Evolutionary conservation across 2,888 invertebrate species (phyloP).

Genomic region (Orchestes rusci): DNA sequence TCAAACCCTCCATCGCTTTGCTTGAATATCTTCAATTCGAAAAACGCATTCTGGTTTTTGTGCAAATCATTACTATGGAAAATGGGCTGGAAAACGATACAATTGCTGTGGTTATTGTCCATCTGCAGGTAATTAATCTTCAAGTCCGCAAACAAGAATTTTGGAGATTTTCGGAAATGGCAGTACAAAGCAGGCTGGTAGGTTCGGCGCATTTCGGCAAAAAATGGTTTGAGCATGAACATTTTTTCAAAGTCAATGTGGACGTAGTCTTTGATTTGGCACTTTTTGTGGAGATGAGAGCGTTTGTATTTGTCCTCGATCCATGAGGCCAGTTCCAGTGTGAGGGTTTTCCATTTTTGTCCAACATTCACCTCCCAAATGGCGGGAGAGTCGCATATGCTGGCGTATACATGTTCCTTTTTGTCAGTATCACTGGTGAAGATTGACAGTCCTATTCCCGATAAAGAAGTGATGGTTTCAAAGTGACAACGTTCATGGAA

Average conservation of each 20-base stretch:
- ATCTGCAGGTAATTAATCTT: constrained; percentile 63
- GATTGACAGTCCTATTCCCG: constrained; percentile 58
- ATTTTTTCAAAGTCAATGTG: constrained; percentile 75
- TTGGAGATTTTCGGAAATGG: constrained; percentile 63
- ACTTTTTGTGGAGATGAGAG: constrained; percentile 47
- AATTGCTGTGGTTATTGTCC: constrained; percentile 52
- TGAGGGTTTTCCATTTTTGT: constrained; percentile 70
- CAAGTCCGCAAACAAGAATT: constrained; percentile 58
- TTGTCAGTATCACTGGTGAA: constrained; percentile 41
- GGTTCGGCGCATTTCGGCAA: constrained; percentile 65
- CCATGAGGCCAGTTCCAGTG: constrained; percentile 72
- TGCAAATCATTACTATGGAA: constrained; percentile 1
- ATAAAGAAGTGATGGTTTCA: constrained; percentile 62
- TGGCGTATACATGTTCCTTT: constrained; percentile 64
- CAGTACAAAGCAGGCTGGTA: constrained; percentile 70
- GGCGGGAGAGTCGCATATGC: constrained; percentile 61
- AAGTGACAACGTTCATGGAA: constrained; percentile 62
- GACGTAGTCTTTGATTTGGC: constrained; percentile 70
- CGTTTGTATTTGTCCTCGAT: constrained; percentile 69
- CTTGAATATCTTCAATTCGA: constrained; percentile 54
- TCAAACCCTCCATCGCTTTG: constrained; percentile 47
- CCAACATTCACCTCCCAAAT: constrained; percentile 78
- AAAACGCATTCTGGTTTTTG: constrained; percentile 3
- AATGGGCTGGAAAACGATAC: constrained; percentile 42
- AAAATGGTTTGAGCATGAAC: constrained; percentile 83